phyloP scores from a whole-genome alignment of 1,140 invertebrate genomes.

The Globodera rostochiensis region DNA sequence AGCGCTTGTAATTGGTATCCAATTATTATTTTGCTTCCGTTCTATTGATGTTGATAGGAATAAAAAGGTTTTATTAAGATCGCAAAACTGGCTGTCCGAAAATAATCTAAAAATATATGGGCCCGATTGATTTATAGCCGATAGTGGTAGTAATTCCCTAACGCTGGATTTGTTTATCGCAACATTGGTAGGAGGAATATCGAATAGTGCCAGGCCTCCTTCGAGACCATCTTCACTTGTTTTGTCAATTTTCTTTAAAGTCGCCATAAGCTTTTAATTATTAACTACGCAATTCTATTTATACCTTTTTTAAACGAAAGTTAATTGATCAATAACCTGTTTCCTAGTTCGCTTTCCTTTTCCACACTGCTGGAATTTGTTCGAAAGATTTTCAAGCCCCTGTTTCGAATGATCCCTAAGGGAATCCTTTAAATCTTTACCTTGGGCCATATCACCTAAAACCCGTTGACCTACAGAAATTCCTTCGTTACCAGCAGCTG shows the following conservation, averaged over 20 bases:
- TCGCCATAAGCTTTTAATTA: not conserved
- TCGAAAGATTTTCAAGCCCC: not conserved
- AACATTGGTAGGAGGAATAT: constrained; percentile 7
- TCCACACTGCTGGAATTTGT: constrained; percentile 8
- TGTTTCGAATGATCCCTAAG: not conserved
- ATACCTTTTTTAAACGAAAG: not conserved
- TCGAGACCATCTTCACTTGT: constrained; percentile 7
- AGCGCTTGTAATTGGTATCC: too few relatives aligned
- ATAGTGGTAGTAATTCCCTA: not conserved
- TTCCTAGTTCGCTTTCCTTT: not conserved
- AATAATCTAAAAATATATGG: not conserved
- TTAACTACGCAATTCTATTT: not conserved
- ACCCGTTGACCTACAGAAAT: not conserved
- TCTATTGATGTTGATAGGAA: not conserved
- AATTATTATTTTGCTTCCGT: not conserved
- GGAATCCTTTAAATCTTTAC: not conserved
- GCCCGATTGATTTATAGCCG: constrained; percentile 6
- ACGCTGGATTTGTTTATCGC: not conserved
- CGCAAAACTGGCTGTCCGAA: not conserved
- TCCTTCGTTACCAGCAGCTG: not conserved
- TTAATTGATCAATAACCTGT: not conserved
- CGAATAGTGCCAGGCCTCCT: not conserved
- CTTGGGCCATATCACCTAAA: not conserved
- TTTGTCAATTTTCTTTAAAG: constrained; percentile 17
- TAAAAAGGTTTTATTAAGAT: not conserved